A percentile compares a stretch with the other conserved stretches of the same genome.
These are phyloP conservation scores for Nicator chloris DNA, from an alignment of 2,113 vertebrate species.

Conservation along the genomic window DNA sequence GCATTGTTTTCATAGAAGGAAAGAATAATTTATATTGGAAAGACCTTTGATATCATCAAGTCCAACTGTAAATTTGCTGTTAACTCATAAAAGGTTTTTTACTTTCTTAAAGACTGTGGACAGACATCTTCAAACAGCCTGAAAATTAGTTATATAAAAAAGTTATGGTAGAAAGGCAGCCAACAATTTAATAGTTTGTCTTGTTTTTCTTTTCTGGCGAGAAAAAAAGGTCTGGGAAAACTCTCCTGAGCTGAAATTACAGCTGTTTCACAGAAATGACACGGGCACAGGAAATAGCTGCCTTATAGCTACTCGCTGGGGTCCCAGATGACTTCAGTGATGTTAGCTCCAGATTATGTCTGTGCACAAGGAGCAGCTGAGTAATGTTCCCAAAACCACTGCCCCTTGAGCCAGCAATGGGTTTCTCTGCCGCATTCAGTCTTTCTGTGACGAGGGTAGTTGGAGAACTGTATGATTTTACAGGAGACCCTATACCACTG, in stretches of 20 bases:
- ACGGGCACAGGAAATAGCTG: neutral
- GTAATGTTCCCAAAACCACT: neutral
- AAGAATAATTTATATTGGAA: neutral
- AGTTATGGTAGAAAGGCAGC: neutral
- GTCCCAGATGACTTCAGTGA: constrained; percentile 1
- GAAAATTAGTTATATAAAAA: neutral
- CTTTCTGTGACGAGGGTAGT: neutral
- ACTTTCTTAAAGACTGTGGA: neutral
- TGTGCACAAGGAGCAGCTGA: neutral
- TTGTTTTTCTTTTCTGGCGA: neutral
- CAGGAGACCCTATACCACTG: neutral
- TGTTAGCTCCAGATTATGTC: neutral
- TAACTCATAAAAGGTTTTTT: neutral
- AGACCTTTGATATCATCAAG: neutral
- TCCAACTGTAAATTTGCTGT: neutral
- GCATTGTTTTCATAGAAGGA: neutral
- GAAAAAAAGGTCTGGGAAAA: neutral
- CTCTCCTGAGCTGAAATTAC: neutral
- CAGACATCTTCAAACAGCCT: neutral
- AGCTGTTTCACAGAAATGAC: neutral
- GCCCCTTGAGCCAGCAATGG: neutral
- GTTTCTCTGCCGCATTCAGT: neutral
- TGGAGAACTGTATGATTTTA: neutral
- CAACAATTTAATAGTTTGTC: neutral
- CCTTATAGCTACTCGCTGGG: neutral